A percentile compares a stretch with the other conserved stretches of the same genome.
These are phyloP conservation scores for Phrixothrix hirtus DNA, from an alignment of 2,888 invertebrate genomes.

Conservation along the genomic window DNA sequence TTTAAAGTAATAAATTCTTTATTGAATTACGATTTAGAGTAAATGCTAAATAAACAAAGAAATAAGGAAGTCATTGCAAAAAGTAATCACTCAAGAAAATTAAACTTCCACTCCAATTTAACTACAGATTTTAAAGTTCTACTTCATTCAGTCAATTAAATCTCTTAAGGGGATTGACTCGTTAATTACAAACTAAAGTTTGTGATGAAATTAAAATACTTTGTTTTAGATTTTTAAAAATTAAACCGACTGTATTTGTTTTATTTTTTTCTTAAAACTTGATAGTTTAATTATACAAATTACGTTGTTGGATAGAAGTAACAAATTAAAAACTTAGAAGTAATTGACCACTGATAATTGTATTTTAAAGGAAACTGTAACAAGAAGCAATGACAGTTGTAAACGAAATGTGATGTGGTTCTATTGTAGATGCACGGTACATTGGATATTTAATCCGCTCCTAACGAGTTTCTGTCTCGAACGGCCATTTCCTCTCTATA, in stretches of 20 bases:
- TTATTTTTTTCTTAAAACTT: too few relatives aligned
- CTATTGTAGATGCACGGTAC: constrained; percentile 46
- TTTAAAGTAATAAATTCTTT: too few relatives aligned
- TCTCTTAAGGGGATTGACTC: constrained; percentile 22
- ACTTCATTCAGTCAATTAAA: constrained; percentile 32
- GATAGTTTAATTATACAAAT: too few relatives aligned
- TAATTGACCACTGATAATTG: not conserved
- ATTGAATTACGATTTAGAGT: too few relatives aligned
- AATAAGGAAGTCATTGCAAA: constrained; percentile 8
- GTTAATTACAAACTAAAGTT: constrained; percentile 29
- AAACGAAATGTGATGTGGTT: constrained; percentile 31
- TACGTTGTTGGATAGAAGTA: too few relatives aligned
- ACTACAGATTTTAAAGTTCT: constrained; percentile 28
- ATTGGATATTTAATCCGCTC: constrained; percentile 55
- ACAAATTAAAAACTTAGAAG: constrained; percentile 5
- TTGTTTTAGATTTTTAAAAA: too few relatives aligned
- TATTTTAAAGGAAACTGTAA: constrained; percentile 19
- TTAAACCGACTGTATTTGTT: too few relatives aligned
- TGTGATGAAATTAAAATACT: constrained; percentile 21
- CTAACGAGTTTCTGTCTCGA: constrained; percentile 53
- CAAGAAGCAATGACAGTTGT: constrained; percentile 27
- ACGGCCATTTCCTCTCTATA: constrained; percentile 37
- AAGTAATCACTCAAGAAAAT: constrained; percentile 31
- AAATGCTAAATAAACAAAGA: too few relatives aligned
- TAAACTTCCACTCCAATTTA: constrained; percentile 30